These are phyloP conservation scores for Octopus bimaculoides DNA, from an alignment of 1,140 invertebrate species.

Conservation along the genomic window DNA sequence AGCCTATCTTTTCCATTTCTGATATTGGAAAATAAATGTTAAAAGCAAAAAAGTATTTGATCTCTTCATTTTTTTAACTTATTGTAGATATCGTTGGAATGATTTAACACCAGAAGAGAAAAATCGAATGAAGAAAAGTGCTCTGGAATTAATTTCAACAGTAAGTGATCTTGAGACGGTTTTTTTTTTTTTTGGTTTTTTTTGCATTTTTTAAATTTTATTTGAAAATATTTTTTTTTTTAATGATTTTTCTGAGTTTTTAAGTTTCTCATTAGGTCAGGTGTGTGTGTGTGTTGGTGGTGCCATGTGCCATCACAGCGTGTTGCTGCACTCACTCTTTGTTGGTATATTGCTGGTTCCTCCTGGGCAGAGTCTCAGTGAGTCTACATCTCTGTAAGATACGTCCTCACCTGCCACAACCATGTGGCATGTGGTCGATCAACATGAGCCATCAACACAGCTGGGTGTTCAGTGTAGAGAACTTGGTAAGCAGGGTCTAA, in stretches of 20 bases:
- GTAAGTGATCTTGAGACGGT: constrained; percentile 29
- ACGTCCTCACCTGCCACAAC: too few relatives aligned
- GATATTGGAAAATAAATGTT: neutral
- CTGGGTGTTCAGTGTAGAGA: too few relatives aligned
- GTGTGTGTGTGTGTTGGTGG: neutral
- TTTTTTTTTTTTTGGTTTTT: constrained; percentile 4
- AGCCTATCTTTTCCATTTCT: neutral
- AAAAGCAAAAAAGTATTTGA: neutral
- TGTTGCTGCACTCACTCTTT: neutral
- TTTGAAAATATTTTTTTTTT: constrained; percentile 13
- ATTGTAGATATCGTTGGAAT: constrained; percentile 71
- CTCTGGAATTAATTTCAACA: constrained; percentile 37
- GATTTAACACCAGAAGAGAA: constrained; percentile 81
- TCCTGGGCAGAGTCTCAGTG: too few relatives aligned
- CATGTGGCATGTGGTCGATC: too few relatives aligned
- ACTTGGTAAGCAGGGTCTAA: too few relatives aligned
- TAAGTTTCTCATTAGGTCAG: neutral
- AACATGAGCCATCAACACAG: too few relatives aligned
- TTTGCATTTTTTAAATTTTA: neutral
- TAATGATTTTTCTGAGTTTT: neutral
- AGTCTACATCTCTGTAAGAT: too few relatives aligned
- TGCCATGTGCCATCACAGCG: neutral
- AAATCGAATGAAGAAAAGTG: constrained; percentile 72
- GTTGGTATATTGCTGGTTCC: neutral
- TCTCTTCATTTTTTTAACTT: constrained; percentile 19